Evolutionary conservation across 2,888 invertebrate species (phyloP).

Genomic region (Hydropsyche betteni): DNA sequence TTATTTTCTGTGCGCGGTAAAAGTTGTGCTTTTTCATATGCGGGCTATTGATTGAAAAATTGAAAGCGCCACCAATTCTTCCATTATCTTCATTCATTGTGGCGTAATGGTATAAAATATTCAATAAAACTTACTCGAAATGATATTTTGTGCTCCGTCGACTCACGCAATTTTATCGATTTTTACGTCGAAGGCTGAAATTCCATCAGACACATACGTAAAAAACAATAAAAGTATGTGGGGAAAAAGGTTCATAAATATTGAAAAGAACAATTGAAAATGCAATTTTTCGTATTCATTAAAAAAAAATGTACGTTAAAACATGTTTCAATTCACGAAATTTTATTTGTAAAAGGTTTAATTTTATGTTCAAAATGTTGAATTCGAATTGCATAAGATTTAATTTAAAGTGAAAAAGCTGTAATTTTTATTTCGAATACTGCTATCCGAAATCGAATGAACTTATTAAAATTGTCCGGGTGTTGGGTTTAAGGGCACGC

Average conservation of each 20-base stretch:
- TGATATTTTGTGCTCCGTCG: conserved; percentile 34
- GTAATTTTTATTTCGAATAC: no score
- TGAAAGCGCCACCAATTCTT: conserved; percentile 14
- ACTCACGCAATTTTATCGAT: conserved; percentile 40
- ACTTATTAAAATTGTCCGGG: background rate
- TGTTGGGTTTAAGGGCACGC: conserved; percentile 8
- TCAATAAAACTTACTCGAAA: conserved; percentile 42
- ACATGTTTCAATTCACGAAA: no score
- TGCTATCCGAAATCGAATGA: no score
- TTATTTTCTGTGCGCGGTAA: no score
- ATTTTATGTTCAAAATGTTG: no score
- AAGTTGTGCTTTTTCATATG: no score
- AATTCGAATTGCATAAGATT: no score
- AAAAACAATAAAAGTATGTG: background rate
- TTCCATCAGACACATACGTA: conserved; percentile 10
- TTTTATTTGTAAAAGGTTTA: no score
- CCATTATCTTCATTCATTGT: conserved; percentile 40
- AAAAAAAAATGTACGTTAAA: no score
- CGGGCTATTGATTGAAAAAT: conserved; percentile 25
- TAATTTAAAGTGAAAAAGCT: no score
- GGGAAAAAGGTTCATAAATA: background rate
- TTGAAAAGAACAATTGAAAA: no score
- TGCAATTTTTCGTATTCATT: no score
- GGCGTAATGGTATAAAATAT: conserved; percentile 42
- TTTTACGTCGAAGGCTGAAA: conserved; percentile 29